Percentiles rank a stretch among this genome's conserved stretches.
Evolutionary conservation across 2,888 invertebrate species (phyloP).

Genomic region (Drosophila peninsularis): DNA sequence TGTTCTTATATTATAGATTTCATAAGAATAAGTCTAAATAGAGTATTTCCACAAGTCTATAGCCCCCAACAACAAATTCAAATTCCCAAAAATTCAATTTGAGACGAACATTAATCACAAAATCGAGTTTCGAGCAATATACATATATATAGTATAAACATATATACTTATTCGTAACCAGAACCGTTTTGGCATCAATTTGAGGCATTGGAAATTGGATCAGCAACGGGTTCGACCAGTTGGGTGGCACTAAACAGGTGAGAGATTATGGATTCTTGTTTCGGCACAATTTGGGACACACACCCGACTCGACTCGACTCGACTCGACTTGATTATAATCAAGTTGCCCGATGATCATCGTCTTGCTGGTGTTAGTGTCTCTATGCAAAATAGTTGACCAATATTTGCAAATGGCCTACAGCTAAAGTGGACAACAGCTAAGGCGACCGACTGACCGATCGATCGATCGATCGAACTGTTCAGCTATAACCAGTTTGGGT

Average conservation of each 20-base stretch:
- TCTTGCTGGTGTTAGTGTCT: conserved; percentile 3
- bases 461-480: conserved; percentile 21
- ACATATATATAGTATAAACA: not conserved
- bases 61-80: not conserved
- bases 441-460: conserved; percentile 56
- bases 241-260: conserved; percentile 45
- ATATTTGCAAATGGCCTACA: conserved; percentile 49
- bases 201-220: conserved; percentile 42
- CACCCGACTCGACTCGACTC: too few species aligned
- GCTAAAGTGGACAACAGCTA: conserved; percentile 39
- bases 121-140: conserved; percentile 7
- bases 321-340: not conserved
- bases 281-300: conserved; percentile 54
- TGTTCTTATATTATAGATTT: too few species aligned
- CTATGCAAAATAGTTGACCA: conserved; percentile 53
- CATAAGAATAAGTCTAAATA: too few species aligned
- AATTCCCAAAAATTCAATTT: conserved; percentile 4
- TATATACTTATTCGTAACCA: conserved; percentile 26
- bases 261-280: conserved; percentile 51
- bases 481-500: conserved; percentile 45
- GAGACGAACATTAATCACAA: conserved; percentile 17
- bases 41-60: not conserved
- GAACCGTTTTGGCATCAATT: conserved; percentile 51
- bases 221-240: conserved; percentile 45
- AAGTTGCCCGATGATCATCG: conserved; percentile 4